phyloP scores from a whole-genome alignment of 2,113 vertebrate genomes.

The Oryzias curvinotus region DNA sequence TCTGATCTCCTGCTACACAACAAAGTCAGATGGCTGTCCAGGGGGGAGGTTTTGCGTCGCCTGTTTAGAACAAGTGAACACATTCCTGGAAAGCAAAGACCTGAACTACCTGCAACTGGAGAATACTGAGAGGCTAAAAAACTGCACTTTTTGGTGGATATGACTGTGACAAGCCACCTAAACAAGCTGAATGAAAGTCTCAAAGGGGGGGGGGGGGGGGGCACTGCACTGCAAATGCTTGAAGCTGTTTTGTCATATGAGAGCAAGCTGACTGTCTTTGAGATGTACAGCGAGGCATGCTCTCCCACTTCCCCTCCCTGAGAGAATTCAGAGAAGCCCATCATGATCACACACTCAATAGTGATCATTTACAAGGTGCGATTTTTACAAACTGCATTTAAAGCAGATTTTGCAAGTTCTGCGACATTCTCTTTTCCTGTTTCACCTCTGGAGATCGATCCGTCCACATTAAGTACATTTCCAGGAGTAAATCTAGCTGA shows the following conservation, averaged over 20 bases:
- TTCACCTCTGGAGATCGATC: background rate
- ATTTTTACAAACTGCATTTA: no score
- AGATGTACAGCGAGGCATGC: background rate
- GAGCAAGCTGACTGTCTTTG: background rate
- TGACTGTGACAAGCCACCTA: no score
- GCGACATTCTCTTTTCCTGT: background rate
- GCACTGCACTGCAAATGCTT: background rate
- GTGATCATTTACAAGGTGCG: background rate
- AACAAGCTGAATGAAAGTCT: constrained; percentile 4
- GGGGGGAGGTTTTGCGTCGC: no score
- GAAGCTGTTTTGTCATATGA: background rate
- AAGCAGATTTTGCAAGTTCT: no score
- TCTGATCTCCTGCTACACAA: no score
- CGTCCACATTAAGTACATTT: background rate
- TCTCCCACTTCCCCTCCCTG: constrained; percentile 16
- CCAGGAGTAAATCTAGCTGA: background rate
- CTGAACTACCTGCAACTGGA: no score
- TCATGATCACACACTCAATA: background rate
- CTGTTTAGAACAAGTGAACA: no score
- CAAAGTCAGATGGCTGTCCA: no score
- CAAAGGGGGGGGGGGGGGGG: no score
- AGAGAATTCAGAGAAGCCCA: constrained; percentile 19
- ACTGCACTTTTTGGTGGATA: no score
- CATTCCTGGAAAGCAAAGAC: no score
- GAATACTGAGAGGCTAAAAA: no score